Evolutionary conservation across 2,797 vertebrate genomes (phyloP), one percentile per base, ranked within the genome.

Genomic region (Anguilla pacifica): DNA sequence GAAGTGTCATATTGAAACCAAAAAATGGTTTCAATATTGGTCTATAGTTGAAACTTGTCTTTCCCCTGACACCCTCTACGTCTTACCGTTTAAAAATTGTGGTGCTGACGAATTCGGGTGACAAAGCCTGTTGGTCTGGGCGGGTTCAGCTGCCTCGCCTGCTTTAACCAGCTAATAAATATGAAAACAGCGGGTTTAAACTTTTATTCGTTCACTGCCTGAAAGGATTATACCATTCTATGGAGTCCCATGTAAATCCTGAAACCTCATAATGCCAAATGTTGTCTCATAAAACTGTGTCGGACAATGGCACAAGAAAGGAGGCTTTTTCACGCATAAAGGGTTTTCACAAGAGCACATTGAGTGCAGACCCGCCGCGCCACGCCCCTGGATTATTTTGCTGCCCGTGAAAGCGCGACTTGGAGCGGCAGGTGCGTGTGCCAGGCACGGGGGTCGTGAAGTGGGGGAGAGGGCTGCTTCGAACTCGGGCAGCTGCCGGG

Each of bases 151-250:
- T 97, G 96, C 96, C 93, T 96, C 95, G 94, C 57, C 94, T 91
- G 95, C 95, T 95, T 90, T 96, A 97, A 97, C 96, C 96, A 96
- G 95, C 96, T 96, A 97, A 97, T 97, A 96, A 97, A 97, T 96
- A 96, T 96, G 95, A 96, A 96, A 96, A 96, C 96, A 96, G 96
- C 95, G 93, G 96, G 95, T 96, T 97, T 95, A 96, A 96, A 96
- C 95, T 94, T 96, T 93, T 93, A 95, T 95, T 95, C 92, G 92
- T 93, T 93, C 89, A 91, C 90, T 91, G 92, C 91, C 91, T 95
- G 95, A 96, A 94, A 94, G 95, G 95, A 96, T 96, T 97, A 96
- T 92, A 90, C 88, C 87, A 89, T 87, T 96, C 96, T 93, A 97
- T 97, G 90, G 96, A 97, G 96, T 97, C 87, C 96, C 93, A 90